phyloP scores from a whole-genome alignment of 2,888 invertebrate genomes.

The Hemaris fuciformis region DNA sequence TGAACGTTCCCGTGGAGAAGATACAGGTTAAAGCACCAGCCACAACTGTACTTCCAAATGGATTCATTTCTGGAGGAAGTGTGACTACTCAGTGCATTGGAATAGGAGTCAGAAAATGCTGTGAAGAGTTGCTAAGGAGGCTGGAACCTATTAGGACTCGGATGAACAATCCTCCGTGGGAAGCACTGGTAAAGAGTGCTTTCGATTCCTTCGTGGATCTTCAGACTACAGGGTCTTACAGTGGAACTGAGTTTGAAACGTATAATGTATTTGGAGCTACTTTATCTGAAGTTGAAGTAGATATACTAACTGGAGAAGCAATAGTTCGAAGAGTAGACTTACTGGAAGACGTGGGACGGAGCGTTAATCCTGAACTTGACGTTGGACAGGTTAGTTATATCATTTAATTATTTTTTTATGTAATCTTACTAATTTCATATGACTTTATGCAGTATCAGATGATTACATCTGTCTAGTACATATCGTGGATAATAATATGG shows the following conservation, averaged over 20 bases:
- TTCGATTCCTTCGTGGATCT: slow-evolving; percentile 33
- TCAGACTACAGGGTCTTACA: slow-evolving; percentile 35
- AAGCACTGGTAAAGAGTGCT: slow-evolving; percentile 69
- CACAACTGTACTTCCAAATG: slow-evolving; percentile 83
- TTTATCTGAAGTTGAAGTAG: slow-evolving; percentile 86
- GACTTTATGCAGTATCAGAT: no score
- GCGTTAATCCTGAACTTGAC: slow-evolving; percentile 86
- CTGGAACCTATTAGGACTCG: slow-evolving; percentile 57
- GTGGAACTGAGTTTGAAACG: slow-evolving; percentile 55
- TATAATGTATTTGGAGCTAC: slow-evolving; percentile 83
- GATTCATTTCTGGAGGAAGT: slow-evolving; percentile 84
- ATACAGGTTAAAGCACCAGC: slow-evolving; percentile 85
- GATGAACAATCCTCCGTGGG: slow-evolving; percentile 68
- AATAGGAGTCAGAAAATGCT: slow-evolving; percentile 73
- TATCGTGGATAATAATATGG: no score
- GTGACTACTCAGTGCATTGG: slow-evolving; percentile 84
- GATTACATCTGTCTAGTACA: no score
- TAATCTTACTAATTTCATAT: no score
- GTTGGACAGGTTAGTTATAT: slow-evolving; percentile 81
- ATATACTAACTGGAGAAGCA: slow-evolving; percentile 89
- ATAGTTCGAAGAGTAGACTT: slow-evolving; percentile 84
- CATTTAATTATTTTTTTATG: no score
- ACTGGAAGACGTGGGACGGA: slow-evolving; percentile 85
- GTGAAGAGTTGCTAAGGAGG: slow-evolving; percentile 63
- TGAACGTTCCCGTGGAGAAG: slow-evolving; percentile 83